phyloP scores from a whole-genome alignment of 2,797 vertebrate genomes.

The Sebastes baramenuke region DNA sequence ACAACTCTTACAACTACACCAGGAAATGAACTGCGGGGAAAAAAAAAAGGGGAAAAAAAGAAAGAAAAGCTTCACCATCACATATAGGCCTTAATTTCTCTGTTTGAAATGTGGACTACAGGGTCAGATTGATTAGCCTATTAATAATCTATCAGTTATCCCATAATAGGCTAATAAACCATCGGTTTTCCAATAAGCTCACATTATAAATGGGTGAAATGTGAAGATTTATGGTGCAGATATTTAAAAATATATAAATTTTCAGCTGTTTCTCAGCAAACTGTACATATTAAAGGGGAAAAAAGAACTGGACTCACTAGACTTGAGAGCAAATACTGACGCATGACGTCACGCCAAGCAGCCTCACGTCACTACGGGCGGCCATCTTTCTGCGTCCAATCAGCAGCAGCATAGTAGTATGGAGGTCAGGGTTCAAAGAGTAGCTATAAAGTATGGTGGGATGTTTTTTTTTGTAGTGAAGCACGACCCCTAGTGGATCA shows the following conservation, averaged over 20 bases:
- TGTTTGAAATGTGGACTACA: background rate
- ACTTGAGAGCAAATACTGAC: background rate
- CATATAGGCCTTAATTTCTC: background rate
- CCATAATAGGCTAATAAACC: background rate
- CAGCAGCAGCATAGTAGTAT: background rate
- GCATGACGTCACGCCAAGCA: conserved; percentile 28
- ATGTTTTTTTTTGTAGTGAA: background rate
- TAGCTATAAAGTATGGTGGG: background rate
- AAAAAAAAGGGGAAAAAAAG: background rate
- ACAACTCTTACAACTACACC: background rate
- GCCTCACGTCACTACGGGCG: background rate
- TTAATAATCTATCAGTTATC: background rate
- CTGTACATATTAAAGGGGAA: background rate
- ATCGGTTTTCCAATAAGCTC: background rate
- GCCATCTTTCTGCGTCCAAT: conserved; percentile 15
- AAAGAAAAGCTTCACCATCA: background rate
- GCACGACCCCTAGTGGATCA: conserved; percentile 53
- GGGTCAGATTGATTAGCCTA: background rate
- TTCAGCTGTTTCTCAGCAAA: background rate
- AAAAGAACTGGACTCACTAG: background rate
- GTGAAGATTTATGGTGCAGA: background rate
- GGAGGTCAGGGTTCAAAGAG: background rate
- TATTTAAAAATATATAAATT: background rate
- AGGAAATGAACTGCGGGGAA: background rate
- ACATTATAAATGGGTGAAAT: background rate